Evolutionary conservation across 2,797 vertebrate genomes (phyloP).

Genomic region (Pipistrellus pipistrellus): DNA sequence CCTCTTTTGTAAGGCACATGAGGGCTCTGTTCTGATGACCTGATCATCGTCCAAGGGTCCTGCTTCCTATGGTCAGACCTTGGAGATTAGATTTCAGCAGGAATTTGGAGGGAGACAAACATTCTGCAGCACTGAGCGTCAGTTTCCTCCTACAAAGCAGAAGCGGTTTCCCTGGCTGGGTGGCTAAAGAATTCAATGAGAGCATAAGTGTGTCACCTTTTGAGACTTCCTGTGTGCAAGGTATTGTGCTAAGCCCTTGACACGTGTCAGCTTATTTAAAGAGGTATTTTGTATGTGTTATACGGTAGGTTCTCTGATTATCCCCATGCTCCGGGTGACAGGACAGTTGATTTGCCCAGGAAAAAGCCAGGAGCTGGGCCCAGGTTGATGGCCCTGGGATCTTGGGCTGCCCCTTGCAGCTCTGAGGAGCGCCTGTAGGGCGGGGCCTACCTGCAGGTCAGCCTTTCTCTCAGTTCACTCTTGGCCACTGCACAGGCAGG

Average conservation of each 20-base stretch:
- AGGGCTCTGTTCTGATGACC: not conserved
- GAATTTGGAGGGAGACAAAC: not conserved
- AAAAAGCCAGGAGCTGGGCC: not conserved
- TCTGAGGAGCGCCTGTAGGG: not conserved
- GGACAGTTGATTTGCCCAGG: not conserved
- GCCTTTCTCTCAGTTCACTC: not conserved
- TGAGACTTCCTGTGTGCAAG: not conserved
- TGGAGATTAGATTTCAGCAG: not conserved
- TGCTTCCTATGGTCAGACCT: not conserved
- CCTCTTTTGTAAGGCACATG: not conserved
- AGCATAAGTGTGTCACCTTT: not conserved
- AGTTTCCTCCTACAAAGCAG: not conserved
- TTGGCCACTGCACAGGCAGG: rapidly evolving
- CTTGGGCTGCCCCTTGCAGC: too few relatives aligned
- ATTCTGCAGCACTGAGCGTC: not conserved
- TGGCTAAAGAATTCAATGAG: not conserved
- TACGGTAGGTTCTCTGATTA: not conserved
- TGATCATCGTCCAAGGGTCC: not conserved
- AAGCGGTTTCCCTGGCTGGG: not conserved
- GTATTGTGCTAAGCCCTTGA: not conserved
- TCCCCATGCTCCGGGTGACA: not conserved
- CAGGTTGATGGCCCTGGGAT: not conserved
- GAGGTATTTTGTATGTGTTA: not conserved
- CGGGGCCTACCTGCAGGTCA: not conserved
- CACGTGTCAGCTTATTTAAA: not conserved